phyloP scores from a whole-genome alignment of 2,113 vertebrate species.

The Herpailurus yagouaroundi region DNA sequence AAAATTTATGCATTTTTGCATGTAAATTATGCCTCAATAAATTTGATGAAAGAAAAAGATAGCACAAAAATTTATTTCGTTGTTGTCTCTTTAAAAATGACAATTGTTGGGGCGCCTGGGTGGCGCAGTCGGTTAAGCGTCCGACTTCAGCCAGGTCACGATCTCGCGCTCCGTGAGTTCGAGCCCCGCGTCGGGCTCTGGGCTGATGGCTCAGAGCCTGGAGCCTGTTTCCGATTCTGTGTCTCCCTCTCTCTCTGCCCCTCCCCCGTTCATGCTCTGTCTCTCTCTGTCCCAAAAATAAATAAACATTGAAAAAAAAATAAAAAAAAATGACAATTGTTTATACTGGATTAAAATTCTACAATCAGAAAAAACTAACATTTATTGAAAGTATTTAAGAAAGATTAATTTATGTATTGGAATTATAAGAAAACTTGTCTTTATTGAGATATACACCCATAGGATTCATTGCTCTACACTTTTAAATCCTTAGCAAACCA shows the following conservation, averaged over 20 bases:
- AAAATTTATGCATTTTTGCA: neutral
- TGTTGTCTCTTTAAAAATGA: neutral
- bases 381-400: neutral
- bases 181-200: too few relatives aligned
- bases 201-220: too few relatives aligned
- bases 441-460: neutral
- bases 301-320: too few relatives aligned
- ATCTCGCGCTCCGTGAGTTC: too few relatives aligned
- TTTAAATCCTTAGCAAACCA: neutral
- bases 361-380: neutral
- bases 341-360: neutral
- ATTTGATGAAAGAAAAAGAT: neutral
- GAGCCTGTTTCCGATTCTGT: too few relatives aligned
- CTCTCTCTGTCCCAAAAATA: too few relatives aligned
- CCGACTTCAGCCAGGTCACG: too few relatives aligned
- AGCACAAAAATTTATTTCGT: neutral
- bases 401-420: neutral
- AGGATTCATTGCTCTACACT: neutral
- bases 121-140: too few relatives aligned
- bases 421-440: neutral
- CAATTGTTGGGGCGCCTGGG: too few relatives aligned
- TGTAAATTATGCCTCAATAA: neutral
- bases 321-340: too few relatives aligned
- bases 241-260: too few relatives aligned
- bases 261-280: too few relatives aligned